These are phyloP conservation scores for Ochlodes sylvanus DNA, from an alignment of 2,888 invertebrate species.

Conservation along the genomic window DNA sequence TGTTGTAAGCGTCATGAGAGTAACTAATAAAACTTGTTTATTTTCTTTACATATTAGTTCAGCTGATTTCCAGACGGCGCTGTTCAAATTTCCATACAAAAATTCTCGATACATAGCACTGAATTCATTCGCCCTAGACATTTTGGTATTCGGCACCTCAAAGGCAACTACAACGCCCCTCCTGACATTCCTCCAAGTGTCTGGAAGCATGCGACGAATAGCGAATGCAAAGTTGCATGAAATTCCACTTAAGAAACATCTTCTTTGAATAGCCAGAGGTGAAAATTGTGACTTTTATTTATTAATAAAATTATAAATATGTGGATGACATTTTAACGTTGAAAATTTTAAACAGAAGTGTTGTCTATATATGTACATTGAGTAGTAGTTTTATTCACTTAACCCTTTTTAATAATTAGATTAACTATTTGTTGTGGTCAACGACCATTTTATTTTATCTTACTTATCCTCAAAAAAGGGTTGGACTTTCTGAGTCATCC, in stretches of 20 bases:
- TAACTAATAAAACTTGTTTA: too few relatives aligned
- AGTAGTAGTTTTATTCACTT: too few relatives aligned
- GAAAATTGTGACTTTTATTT: background rate
- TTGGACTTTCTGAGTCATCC: too few relatives aligned
- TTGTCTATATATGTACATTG: too few relatives aligned
- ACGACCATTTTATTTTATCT: too few relatives aligned
- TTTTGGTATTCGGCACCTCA: slow-evolving; percentile 8
- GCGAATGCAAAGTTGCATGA: slow-evolving; percentile 24
- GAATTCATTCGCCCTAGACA: background rate
- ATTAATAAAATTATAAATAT: too few relatives aligned
- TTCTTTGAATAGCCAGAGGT: slow-evolving; percentile 8
- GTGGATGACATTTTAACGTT: too few relatives aligned
- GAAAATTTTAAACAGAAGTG: too few relatives aligned
- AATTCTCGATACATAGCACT: background rate
- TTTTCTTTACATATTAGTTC: background rate
- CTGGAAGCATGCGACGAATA: slow-evolving; percentile 16
- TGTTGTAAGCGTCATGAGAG: too few relatives aligned
- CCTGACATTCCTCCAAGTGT: slow-evolving; percentile 23
- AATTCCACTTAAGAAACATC: slow-evolving; percentile 12
- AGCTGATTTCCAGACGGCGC: background rate
- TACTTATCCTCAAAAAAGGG: too few relatives aligned
- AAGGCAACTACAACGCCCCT: slow-evolving; percentile 20
- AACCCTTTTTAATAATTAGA: too few relatives aligned
- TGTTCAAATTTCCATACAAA: background rate
- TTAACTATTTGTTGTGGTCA: too few relatives aligned